A percentile compares a stretch with the other conserved stretches of the same genome.
phyloP scores from a whole-genome alignment of 2,797 vertebrate genomes.

The Enteromius fasciolatus region DNA sequence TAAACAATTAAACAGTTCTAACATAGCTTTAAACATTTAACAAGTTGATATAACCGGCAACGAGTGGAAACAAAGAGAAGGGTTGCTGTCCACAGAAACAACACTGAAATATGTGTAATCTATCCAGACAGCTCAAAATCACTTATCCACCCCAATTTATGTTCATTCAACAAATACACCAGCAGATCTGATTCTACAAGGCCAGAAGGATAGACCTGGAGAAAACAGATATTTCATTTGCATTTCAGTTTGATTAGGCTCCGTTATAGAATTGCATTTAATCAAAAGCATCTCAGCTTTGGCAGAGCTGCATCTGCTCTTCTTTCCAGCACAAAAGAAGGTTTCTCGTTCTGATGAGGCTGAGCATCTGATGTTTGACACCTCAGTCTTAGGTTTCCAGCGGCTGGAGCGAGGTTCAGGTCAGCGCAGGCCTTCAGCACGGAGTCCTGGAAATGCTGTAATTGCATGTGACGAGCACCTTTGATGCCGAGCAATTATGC shows the following conservation, averaged over 20 bases:
- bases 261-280: conserved; percentile 1
- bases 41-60: conserved; percentile 81
- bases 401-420: neutral
- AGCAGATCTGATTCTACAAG: conserved; percentile 23
- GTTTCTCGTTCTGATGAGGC: conserved; percentile 15
- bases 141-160: neutral
- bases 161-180: conserved; percentile 15
- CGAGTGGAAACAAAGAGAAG: conserved; percentile 37
- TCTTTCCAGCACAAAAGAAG: conserved; percentile 14
- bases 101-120: conserved; percentile 5
- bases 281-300: conserved; percentile 15
- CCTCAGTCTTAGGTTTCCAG: neutral
- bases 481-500: conserved; percentile 48
- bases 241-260: neutral
- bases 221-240: conserved; percentile 2
- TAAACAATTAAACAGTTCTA: conserved; percentile 76
- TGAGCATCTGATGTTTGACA: conserved; percentile 26
- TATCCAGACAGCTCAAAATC: neutral
- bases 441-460: conserved; percentile 21
- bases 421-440: neutral
- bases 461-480: conserved; percentile 43
- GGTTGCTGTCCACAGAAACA: conserved; percentile 10
- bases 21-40: conserved; percentile 81
- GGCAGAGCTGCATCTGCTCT: conserved; percentile 19
- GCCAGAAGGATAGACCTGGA: neutral